These are phyloP conservation scores for Trogon surrucura DNA, from an alignment of 2,113 vertebrate species.

Conservation along the genomic window DNA sequence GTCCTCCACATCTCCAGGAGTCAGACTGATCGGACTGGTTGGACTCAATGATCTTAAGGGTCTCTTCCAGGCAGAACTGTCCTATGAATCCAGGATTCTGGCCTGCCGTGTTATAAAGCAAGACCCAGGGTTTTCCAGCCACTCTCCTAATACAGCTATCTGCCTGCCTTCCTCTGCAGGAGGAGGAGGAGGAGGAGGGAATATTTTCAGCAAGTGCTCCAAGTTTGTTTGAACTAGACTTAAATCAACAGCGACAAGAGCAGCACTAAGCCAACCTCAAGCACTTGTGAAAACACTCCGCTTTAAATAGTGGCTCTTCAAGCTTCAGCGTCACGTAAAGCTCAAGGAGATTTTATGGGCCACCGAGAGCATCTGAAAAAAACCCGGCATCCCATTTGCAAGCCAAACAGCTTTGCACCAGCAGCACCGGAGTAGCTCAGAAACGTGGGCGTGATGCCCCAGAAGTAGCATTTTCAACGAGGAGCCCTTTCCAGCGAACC, in stretches of 20 bases:
- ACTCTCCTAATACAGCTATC: not conserved
- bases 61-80: no score
- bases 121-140: not conserved
- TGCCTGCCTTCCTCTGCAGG: not conserved
- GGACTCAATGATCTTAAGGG: no score
- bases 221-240: slow-evolving; percentile 63
- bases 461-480: not conserved
- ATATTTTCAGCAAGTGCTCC: not conserved
- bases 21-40: not conserved
- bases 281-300: slow-evolving; percentile 51
- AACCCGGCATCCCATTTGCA: not conserved
- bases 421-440: not conserved
- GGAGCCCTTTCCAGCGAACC: not conserved
- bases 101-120: not conserved
- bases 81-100: not conserved
- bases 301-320: slow-evolving; percentile 47
- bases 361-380: slow-evolving; percentile 13
- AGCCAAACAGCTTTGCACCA: not conserved
- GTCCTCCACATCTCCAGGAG: not conserved
- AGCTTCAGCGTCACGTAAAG: slow-evolving; percentile 9
- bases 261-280: slow-evolving; percentile 42
- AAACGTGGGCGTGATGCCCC: not conserved
- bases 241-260: slow-evolving; percentile 45
- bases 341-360: slow-evolving; percentile 49
- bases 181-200: not conserved